Percentiles rank a stretch among this genome's conserved stretches.
Evolutionary conservation across 2,888 invertebrate species (phyloP).

Genomic region (Brachypalpus laphriformis): DNA sequence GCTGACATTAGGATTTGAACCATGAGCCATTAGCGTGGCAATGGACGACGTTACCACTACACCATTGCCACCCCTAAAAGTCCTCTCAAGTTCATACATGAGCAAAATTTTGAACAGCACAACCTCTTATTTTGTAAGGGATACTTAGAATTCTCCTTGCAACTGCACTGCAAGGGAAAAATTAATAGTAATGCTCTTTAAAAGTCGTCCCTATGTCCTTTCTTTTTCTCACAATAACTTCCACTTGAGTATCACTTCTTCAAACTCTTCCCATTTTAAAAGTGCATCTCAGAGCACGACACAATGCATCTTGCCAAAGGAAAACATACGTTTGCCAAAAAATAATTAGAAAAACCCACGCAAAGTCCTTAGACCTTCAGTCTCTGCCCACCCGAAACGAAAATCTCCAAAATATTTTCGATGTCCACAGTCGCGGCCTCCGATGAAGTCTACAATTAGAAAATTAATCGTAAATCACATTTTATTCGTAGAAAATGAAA

Average conservation of each 20-base stretch:
- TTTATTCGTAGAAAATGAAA: constrained; percentile 23
- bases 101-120: no score
- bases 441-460: constrained; percentile 47
- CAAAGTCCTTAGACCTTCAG: not conserved
- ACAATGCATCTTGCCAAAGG: constrained; percentile 9
- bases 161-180: no score
- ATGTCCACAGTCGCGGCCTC: not conserved
- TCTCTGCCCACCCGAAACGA: not conserved
- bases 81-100: no score
- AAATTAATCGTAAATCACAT: constrained; percentile 53
- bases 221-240: no score
- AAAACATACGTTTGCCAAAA: not conserved
- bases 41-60: no score
- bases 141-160: no score
- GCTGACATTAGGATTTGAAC: no score
- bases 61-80: no score
- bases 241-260: not conserved
- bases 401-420: not conserved
- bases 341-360: constrained; percentile 15
- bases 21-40: no score
- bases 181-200: no score
- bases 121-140: no score
- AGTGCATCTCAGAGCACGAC: not conserved
- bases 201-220: no score
- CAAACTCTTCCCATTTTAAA: not conserved